A percentile compares a stretch with the other conserved stretches of the same genome.
phyloP scores from a whole-genome alignment of 2,797 vertebrate genomes.

The Hydrolagus colliei region DNA sequence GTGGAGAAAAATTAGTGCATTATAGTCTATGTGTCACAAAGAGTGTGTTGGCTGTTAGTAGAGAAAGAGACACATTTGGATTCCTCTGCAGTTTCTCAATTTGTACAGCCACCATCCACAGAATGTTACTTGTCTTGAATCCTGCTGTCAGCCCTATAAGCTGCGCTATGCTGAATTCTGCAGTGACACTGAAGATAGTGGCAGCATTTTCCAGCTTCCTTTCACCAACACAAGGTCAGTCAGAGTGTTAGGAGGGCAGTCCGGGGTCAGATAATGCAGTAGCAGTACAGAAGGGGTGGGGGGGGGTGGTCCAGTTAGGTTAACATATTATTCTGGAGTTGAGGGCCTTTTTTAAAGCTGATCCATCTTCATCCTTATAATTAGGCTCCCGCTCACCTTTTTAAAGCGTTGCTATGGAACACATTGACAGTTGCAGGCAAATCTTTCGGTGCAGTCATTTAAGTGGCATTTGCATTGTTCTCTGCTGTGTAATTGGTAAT shows the following conservation, averaged over 20 bases:
- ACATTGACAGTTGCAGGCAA: conserved; percentile 55
- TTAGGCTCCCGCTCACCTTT: conserved; percentile 40
- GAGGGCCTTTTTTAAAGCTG: conserved; percentile 49
- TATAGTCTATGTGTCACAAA: conserved; percentile 60
- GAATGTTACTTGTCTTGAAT: conserved; percentile 70
- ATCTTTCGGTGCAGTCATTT: conserved; percentile 52
- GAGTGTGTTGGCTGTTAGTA: conserved; percentile 42
- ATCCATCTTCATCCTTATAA: conserved; percentile 57
- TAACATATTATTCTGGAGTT: conserved; percentile 50
- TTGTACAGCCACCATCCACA: conserved; percentile 52
- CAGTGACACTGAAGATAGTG: conserved; percentile 52
- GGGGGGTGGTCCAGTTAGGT: conserved; percentile 47
- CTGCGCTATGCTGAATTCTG: conserved; percentile 52
- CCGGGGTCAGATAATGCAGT: conserved; percentile 63
- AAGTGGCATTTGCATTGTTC: conserved; percentile 56
- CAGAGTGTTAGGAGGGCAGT: conserved; percentile 61
- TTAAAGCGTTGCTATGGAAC: conserved; percentile 58
- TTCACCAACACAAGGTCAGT: conserved; percentile 63
- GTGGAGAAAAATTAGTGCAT: conserved; percentile 48
- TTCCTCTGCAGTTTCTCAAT: conserved; percentile 55
- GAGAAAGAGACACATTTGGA: conserved; percentile 43
- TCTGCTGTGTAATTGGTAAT: conserved; percentile 59
- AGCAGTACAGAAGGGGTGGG: conserved; percentile 34
- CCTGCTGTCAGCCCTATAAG: conserved; percentile 57
- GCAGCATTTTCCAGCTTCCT: conserved; percentile 53